Conservation (phyloP, 2,113 vertebrate genomes). For the Agelaius tricolor region DNA sequence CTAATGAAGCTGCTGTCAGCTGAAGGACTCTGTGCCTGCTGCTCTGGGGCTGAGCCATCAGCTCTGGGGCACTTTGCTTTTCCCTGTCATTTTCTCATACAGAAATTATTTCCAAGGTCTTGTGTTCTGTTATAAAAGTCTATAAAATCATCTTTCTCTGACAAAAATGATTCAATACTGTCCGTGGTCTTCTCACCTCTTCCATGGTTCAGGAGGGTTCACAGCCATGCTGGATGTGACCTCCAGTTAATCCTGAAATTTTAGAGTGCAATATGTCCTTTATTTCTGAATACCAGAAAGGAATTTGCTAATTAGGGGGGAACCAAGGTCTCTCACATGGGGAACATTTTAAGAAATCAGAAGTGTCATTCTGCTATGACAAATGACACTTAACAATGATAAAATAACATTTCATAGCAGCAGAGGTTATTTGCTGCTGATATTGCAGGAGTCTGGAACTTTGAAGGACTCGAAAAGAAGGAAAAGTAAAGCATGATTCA, state of each 20-base stretch:
- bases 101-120: neutral
- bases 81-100: neutral
- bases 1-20: neutral
- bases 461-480: neutral
- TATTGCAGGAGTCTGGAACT: neutral
- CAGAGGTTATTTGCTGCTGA: neutral
- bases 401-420: neutral
- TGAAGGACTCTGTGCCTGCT: neutral
- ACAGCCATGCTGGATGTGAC: neutral
- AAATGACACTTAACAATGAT: neutral
- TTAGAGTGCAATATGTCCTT: neutral
- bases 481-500: neutral
- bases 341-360: neutral
- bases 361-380: neutral
- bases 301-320: neutral
- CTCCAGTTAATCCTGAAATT: neutral
- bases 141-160: neutral
- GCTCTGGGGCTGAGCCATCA: neutral
- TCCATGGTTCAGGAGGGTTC: neutral
- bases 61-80: neutral
- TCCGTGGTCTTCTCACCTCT: neutral
- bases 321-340: neutral
- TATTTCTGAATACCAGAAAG: neutral
- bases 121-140: neutral
- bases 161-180: neutral